A percentile compares a stretch with the other conserved stretches of the same genome.
These are phyloP conservation scores for Ormyrus labotus DNA, from an alignment of 2,888 invertebrate genomes.

Conservation along the genomic window DNA sequence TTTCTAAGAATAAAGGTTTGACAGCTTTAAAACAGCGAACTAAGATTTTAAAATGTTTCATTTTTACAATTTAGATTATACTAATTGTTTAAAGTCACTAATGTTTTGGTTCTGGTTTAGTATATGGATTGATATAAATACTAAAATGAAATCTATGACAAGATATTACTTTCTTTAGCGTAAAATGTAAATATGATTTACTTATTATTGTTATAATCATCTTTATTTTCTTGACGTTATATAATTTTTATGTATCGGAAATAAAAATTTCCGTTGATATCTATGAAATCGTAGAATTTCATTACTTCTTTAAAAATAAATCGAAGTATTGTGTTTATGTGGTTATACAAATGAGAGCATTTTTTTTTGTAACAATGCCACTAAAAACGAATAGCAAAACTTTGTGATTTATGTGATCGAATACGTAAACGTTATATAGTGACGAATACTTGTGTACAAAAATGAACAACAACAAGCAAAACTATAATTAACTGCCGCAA, in stretches of 20 bases:
- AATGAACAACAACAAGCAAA: conserved; percentile 25
- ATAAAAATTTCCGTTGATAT: conserved; percentile 37
- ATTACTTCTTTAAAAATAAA: conserved; percentile 22
- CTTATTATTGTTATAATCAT: conserved; percentile 37
- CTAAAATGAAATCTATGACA: neutral
- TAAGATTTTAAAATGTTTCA: too few species aligned
- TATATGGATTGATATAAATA: neutral
- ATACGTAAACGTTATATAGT: conserved; percentile 47
- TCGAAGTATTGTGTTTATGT: conserved; percentile 28
- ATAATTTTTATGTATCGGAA: conserved; percentile 39
- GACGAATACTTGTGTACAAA: conserved; percentile 46
- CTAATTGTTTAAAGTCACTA: too few species aligned
- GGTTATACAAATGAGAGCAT: conserved; percentile 17
- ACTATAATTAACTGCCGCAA: conserved; percentile 51
- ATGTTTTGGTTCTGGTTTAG: too few species aligned
- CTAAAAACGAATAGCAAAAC: conserved; percentile 39
- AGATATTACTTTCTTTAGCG: conserved; percentile 30
- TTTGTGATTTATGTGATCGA: conserved; percentile 53
- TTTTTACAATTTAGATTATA: neutral
- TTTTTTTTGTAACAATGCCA: conserved; percentile 32
- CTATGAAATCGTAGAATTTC: conserved; percentile 20
- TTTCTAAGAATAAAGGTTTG: too few species aligned
- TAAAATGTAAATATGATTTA: conserved; percentile 43
- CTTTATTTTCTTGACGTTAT: conserved; percentile 41
- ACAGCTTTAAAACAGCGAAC: too few species aligned